These are phyloP conservation scores for Pristionchus pacificus DNA, from an alignment of 1,140 invertebrate genomes.

Conservation along the genomic window DNA sequence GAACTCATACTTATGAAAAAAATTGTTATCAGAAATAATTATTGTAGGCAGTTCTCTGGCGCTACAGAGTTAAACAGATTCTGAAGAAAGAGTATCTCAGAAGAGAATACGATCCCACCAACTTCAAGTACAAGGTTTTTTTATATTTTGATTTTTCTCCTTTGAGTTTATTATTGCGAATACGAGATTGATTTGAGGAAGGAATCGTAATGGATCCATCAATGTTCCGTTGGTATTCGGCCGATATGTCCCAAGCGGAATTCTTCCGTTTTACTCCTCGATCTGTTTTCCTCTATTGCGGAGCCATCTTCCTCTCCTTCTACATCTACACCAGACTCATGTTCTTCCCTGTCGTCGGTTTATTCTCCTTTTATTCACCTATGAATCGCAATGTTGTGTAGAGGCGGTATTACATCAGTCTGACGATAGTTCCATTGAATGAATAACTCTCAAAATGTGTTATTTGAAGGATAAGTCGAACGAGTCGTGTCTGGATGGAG, in stretches of 20 bases:
- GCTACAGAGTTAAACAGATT: slow-evolving; percentile 57
- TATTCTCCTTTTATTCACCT: background rate
- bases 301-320: slow-evolving; percentile 37
- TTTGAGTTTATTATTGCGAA: slow-evolving; percentile 14
- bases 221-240: slow-evolving; percentile 57
- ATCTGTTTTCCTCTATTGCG: slow-evolving; percentile 49
- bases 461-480: slow-evolving; percentile 43
- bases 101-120: slow-evolving; percentile 53
- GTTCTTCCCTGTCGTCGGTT: slow-evolving; percentile 31
- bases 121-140: slow-evolving; percentile 54
- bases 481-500: slow-evolving; percentile 47
- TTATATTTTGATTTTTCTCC: background rate
- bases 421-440: background rate
- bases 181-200: slow-evolving; percentile 40
- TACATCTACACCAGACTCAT: slow-evolving; percentile 46
- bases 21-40: slow-evolving; percentile 42
- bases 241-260: slow-evolving; percentile 56
- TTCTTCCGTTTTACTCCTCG: slow-evolving; percentile 50
- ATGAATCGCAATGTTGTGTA: background rate
- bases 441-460: slow-evolving; percentile 9
- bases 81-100: slow-evolving; percentile 56
- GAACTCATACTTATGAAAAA: too few relatives aligned
- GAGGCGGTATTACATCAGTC: background rate
- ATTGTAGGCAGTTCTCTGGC: slow-evolving; percentile 54
- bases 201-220: slow-evolving; percentile 55